Conservation (phyloP, 1,140 invertebrate genomes). For the Bradynema listronoti region DNA sequence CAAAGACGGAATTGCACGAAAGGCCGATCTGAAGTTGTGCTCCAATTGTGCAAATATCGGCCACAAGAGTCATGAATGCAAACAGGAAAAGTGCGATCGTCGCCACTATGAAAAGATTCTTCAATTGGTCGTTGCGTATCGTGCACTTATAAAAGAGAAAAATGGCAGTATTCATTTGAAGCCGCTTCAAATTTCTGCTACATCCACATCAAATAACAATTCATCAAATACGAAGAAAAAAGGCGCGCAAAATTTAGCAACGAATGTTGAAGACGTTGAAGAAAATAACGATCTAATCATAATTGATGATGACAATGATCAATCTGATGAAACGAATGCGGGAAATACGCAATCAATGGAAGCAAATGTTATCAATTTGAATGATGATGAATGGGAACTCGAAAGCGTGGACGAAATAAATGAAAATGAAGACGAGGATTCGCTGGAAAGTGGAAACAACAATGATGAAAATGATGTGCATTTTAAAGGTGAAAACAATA, state of each 20-base stretch:
- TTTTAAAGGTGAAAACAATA: no score
- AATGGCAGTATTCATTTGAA: slow-evolving; percentile 1
- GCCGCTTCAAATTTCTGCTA: no score
- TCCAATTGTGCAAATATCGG: background rate
- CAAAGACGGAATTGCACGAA: background rate
- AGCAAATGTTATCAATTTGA: background rate
- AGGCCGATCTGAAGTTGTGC: slow-evolving; percentile 2
- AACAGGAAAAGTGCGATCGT: background rate
- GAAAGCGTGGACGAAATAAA: background rate
- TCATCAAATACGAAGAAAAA: no score
- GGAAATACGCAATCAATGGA: background rate
- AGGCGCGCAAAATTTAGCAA: no score
- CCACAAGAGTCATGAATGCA: background rate
- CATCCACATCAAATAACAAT: no score
- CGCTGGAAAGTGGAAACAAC: no score
- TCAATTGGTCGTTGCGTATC: background rate
- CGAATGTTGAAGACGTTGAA: no score
- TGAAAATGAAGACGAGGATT: background rate
- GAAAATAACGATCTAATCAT: no score
- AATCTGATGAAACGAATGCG: background rate
- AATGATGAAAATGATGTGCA: no score
- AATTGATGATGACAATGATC: no score
- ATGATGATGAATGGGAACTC: background rate
- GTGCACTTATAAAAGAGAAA: slow-evolving; percentile 6
- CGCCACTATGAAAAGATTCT: slow-evolving; percentile 7